Evolutionary conservation across 2,888 invertebrate species (phyloP).

Genomic region (Liodrosophila aerea): DNA sequence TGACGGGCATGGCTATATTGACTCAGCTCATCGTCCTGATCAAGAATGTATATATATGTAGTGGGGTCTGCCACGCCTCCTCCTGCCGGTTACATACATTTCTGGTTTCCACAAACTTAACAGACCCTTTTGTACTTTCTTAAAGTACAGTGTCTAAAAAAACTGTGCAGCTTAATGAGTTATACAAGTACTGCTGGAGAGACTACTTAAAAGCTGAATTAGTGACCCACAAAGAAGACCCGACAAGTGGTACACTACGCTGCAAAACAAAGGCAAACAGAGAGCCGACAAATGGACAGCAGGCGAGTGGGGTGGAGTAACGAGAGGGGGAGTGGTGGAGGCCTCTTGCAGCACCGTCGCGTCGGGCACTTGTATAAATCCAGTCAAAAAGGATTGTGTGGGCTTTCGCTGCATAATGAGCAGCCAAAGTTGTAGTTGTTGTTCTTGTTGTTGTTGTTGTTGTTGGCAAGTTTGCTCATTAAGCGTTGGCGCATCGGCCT

Average conservation of each 20-base stretch:
- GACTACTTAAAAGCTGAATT: conserved; percentile 57
- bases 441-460: too few species aligned
- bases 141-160: too few species aligned
- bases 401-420: conserved; percentile 59
- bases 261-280: conserved; percentile 42
- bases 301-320: not conserved
- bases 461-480: conserved; percentile 51
- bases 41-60: too few species aligned
- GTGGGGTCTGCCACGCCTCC: too few species aligned
- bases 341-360: conserved; percentile 30
- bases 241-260: conserved; percentile 7
- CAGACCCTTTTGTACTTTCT: too few species aligned
- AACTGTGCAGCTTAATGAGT: conserved; percentile 64
- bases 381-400: conserved; percentile 37
- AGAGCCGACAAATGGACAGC: conserved; percentile 17
- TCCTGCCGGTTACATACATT: too few species aligned
- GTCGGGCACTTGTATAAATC: conserved; percentile 23
- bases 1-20: too few species aligned
- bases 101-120: too few species aligned
- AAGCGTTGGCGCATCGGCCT: conserved; percentile 17
- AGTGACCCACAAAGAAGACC: conserved; percentile 18
- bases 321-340: not conserved
- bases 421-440: too few species aligned
- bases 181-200: conserved; percentile 46
- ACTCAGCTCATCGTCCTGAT: too few species aligned